phyloP scores from a whole-genome alignment of 2,888 invertebrate genomes.

The Tolmerus cingulatus region DNA sequence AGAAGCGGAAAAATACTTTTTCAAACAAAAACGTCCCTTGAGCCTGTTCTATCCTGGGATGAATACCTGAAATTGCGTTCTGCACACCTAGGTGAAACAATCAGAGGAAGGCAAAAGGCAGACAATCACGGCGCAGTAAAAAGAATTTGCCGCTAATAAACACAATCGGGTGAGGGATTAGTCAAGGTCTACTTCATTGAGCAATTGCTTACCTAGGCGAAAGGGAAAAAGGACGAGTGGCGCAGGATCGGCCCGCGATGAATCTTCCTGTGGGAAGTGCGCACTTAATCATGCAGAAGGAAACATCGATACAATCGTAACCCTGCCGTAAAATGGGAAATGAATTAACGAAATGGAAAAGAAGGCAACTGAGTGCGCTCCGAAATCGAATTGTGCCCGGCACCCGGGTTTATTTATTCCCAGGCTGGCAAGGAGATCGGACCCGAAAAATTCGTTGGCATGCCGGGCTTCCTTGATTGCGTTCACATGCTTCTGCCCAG shows the following conservation, averaged over 20 bases:
- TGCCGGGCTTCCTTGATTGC: background rate
- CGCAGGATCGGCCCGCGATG: background rate
- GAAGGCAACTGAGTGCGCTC: background rate
- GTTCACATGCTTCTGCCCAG: background rate
- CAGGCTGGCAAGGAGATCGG: background rate
- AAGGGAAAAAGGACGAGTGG: background rate
- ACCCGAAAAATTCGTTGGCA: constrained; percentile 5
- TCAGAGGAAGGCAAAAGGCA: background rate
- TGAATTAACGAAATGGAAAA: constrained; percentile 37
- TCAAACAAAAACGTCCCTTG: too few relatives aligned
- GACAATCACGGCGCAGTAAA: background rate
- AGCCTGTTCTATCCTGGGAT: too few relatives aligned
- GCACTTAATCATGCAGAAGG: constrained; percentile 19
- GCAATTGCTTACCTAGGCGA: background rate
- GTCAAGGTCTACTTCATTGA: background rate
- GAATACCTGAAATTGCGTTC: too few relatives aligned
- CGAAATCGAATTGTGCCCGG: constrained; percentile 9
- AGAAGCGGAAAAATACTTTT: too few relatives aligned
- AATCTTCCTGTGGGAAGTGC: background rate
- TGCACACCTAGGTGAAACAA: background rate
- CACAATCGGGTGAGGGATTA: background rate
- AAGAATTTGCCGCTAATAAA: constrained; percentile 4
- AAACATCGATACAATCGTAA: background rate
- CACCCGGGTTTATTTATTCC: background rate
- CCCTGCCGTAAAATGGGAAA: constrained; percentile 17